Base-by-base conservation (phyloP, 2,888 invertebrate genomes). In the Polymixis lichenea region DNA sequence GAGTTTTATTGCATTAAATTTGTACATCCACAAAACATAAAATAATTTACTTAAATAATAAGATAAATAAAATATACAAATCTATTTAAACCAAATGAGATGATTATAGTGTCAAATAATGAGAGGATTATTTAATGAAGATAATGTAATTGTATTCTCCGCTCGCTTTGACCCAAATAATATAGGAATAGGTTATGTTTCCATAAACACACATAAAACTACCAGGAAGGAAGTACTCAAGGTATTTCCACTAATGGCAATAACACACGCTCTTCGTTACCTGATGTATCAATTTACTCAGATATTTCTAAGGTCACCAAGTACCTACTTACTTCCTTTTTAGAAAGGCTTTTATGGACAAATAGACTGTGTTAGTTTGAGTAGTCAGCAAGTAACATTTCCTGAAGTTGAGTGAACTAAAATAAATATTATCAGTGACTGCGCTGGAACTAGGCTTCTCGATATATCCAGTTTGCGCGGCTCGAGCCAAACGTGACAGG, bases 401-500 rank as follows among this genome's bases (percentile, higher is more conserved):
- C 8, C 38, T 46, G 5, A n/a, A 61, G n/a, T 53, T 46, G 19
- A 58, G n/a, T 46, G n/a, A 43, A 46, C n/a, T 69, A 69, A 65
- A 84, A 84, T 73, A 84, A 81, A 81, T 73, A 79, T 69, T 66
- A 72, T 53, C 69, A 61, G 17, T 51, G 11, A 32, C 65, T 70
- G 61, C n/a, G 65, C 9, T n/a, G 28, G 61, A 61, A 51, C 49
- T 56, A 72, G 60, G 68, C 60, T 56, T 66, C 68, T 53, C 46
- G 13, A 70, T 84, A 70, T 38, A 80, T 70, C 56, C 28, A 67
- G 56, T 72, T 53, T n/a, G 28, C 38, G 56, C 19, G 43, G 28
- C 53, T 75, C 68, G 49, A 85, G 75, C 75, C 70, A 80, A 85
- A 82, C 56, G 56, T 82, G 85, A 69, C 82, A 75, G 75, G 85